phyloP scores from a whole-genome alignment of 2,888 invertebrate genomes.

The Papilio demoleus region DNA sequence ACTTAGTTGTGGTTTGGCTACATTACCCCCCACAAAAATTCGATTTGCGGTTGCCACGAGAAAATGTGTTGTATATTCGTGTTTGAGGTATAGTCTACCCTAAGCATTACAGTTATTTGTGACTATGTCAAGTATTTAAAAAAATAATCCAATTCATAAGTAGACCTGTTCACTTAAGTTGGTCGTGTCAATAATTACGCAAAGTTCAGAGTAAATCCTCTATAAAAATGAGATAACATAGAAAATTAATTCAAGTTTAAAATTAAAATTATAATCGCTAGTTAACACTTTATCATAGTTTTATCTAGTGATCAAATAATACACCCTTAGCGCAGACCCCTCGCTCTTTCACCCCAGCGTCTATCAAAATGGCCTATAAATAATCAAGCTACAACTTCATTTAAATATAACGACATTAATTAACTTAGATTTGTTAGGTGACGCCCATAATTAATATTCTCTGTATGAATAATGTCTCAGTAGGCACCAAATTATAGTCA shows the following conservation, averaged over 20 bases:
- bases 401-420: slow-evolving; percentile 67
- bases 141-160: no score
- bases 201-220: no score
- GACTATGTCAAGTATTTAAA: no score
- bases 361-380: slow-evolving; percentile 62
- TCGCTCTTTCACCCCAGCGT: slow-evolving; percentile 46
- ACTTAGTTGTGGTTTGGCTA: no score
- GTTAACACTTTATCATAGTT: slow-evolving; percentile 19
- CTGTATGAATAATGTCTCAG: slow-evolving; percentile 24
- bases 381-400: slow-evolving; percentile 62
- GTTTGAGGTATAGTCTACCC: no score
- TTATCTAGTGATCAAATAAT: slow-evolving; percentile 44
- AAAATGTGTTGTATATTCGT: no score
- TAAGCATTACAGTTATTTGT: no score
- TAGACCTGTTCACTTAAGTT: no score
- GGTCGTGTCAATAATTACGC: no score
- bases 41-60: no score
- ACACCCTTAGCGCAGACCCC: slow-evolving; percentile 41
- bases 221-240: no score
- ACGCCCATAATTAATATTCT: slow-evolving; percentile 47
- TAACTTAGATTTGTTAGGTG: slow-evolving; percentile 63
- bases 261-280: slow-evolving; percentile 12
- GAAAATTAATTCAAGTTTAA: not conserved
- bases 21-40: no score
- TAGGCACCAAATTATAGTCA: not conserved